Evolutionary conservation across 2,113 vertebrate species (phyloP), one percentile per base, ranked within the genome.

Genomic region (Ia io): DNA sequence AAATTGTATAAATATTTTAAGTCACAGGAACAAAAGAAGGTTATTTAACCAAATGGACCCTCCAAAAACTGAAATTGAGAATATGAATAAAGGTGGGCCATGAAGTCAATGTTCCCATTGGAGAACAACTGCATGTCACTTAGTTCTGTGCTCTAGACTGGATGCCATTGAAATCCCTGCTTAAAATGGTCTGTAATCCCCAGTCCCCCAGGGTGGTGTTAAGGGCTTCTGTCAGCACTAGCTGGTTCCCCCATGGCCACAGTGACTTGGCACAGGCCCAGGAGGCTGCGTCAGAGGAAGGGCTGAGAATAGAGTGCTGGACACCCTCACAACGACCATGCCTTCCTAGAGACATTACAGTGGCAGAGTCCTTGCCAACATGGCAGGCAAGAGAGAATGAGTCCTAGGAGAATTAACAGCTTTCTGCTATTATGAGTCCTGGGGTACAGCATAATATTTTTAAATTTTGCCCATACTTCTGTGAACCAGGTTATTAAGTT

Each of bases 1-100:
- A 80, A 95, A 32, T 35, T n/a, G 14, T 53, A 47, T 8, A 73
- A n/a, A n/a, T 84, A 95, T 49, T 89, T 95, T n/a, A 93, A 91
- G 40, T 73, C 40, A 78, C 20, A 67, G 35, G 40, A 70, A 56
- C 37, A 76, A 14, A 37, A n/a, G 22, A 5, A 80, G 32, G 7
- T 71, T 87, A 84, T 74, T 93, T 67, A 83, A 90, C 20, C 22
- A 59, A 89, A 83, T 0, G 5, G 11, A 65, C 5, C 30, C 49
- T 87, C 44, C 32, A 93, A 53, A 85, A 83, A 70, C 18, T 42
- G 84, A 91, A 88, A 61, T 5, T 13, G 71, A 95, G 69, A 90
- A 56, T 86, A 89, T 51, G 79, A 87, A 84, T 65, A 63, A 86
- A 70, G 28, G 17, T 0, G n/a, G 25, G 32, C 25, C 84, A 84